Conservation (phyloP, 2,888 invertebrate species). For the Megalurothrips usitatus region DNA sequence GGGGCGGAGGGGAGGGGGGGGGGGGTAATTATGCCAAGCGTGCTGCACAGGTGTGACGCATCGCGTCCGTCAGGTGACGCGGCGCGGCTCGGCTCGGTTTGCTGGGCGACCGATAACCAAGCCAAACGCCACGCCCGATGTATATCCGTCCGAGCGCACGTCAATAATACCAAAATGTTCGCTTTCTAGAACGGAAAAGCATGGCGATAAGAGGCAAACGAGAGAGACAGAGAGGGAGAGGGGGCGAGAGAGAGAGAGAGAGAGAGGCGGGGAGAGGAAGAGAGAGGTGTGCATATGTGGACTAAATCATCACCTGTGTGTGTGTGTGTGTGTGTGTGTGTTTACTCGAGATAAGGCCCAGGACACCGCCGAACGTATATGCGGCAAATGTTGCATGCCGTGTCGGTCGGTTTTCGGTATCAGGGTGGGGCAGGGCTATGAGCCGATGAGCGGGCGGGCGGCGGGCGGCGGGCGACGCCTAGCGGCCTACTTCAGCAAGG, state of each 20-base stretch:
- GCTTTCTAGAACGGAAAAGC: constrained; percentile 19
- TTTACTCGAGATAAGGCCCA: neutral
- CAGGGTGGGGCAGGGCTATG: neutral
- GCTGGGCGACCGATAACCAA: neutral
- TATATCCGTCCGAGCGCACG: neutral
- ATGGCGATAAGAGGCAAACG: constrained; percentile 3
- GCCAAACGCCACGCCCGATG: neutral
- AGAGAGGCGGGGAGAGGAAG: neutral
- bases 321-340: neutral
- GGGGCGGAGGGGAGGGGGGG: no score
- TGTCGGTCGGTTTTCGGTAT: neutral
- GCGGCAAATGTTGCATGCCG: neutral
- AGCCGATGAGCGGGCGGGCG: no score
- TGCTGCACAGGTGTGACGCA: no score
- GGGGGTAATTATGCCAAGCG: no score
- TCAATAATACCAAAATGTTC: constrained; percentile 19
- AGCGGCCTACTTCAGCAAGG: no score
- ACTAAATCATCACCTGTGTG: neutral
- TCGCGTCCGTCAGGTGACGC: no score
- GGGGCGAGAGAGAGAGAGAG: no score
- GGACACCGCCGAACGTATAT: neutral
- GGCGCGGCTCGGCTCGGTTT: neutral
- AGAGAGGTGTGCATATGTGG: constrained; percentile 7
- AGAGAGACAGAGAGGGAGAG: neutral
- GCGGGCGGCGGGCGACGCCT: no score